Base-by-base conservation (phyloP, 2,113 vertebrate species). In the Siphamia tubifer region DNA sequence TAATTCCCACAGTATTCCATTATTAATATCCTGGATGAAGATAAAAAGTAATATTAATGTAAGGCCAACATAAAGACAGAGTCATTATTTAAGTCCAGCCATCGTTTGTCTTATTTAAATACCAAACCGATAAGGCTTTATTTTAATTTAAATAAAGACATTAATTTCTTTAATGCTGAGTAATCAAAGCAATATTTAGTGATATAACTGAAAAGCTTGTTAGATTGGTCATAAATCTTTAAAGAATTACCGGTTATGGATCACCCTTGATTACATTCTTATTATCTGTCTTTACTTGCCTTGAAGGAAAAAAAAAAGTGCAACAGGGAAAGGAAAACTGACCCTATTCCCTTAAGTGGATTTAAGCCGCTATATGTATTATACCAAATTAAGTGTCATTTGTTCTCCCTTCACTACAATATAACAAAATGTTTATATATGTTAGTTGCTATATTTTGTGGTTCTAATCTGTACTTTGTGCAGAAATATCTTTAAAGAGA, bases 21-120 rank as follows among this genome's bases (percentile, higher is more conserved):
- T 89, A 90, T 92, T 93, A 92, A 92, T 91, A 91, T 92, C 90
- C 89, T 91, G 83, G 76, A 90, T 16, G 63, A 55, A 82, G 85
- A 89, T 84, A 83, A 90, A 85, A 81, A 79, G 66, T 66, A 80
- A 90, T 88, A 88, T 87, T 79, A 81, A 84, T 77, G 83, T 79
- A 87, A 75, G 77, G 83, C 84, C 75, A 76, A 82, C 84, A 78
- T 82, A 90, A 87, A 89, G 75, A 79, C 67, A 70, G 70, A 62
- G 68, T 76, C 84, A 88, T 91, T 85, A 88, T 81, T 88, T 86
- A 72, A 87, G 78, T 53, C 52, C 71, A 85, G 79, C 74, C 84
- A 60, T 75, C 88, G 40, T 88, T 86, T 81, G 87, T 92, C 91
- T 90, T 88, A 77, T 89, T 89, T 90, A 89, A 92, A 91, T 68